These are phyloP conservation scores for Cyclargus thomasi DNA, from an alignment of 1,140 invertebrate genomes.

Conservation along the genomic window DNA sequence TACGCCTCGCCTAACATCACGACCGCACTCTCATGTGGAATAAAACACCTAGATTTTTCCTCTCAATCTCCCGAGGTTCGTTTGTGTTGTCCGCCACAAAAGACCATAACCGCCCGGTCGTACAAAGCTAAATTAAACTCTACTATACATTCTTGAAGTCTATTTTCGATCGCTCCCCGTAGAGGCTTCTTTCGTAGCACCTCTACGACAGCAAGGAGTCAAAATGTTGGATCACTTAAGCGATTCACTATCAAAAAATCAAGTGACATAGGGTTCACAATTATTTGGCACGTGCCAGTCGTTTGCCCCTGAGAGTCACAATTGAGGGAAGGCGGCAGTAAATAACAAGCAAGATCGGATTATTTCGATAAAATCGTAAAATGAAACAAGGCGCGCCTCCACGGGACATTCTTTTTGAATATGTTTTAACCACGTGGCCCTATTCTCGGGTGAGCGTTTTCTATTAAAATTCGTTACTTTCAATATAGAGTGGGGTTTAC, in stretches of 20 bases:
- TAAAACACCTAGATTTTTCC: slow-evolving; percentile 71
- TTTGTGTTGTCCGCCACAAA: slow-evolving; percentile 35
- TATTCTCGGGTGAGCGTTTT: neutral
- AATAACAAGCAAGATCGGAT: slow-evolving; percentile 72
- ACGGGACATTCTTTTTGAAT: slow-evolving; percentile 63
- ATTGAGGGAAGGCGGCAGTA: slow-evolving; percentile 64
- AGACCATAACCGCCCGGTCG: slow-evolving; percentile 33
- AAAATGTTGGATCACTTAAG: slow-evolving; percentile 36
- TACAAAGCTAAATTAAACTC: slow-evolving; percentile 40
- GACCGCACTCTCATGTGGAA: slow-evolving; percentile 57
- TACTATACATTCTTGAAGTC: slow-evolving; percentile 43
- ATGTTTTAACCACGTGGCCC: slow-evolving; percentile 33
- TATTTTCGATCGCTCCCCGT: slow-evolving; percentile 36
- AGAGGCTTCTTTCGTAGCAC: slow-evolving; percentile 32
- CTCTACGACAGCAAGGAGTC: slow-evolving; percentile 40
- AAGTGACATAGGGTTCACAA: slow-evolving; percentile 44
- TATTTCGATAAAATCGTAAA: slow-evolving; percentile 74
- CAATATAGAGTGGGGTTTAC: neutral
- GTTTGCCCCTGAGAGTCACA: slow-evolving; percentile 44
- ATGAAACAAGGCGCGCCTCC: slow-evolving; percentile 65
- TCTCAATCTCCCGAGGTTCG: slow-evolving; percentile 53
- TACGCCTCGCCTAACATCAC: slow-evolving; percentile 45
- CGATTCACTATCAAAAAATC: slow-evolving; percentile 40
- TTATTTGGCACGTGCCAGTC: slow-evolving; percentile 31
- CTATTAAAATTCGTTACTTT: slow-evolving; percentile 1